Evolutionary conservation across 1,140 invertebrate genomes (phyloP).

Genomic region (Pachyrhynchus sulphureomaculatus): DNA sequence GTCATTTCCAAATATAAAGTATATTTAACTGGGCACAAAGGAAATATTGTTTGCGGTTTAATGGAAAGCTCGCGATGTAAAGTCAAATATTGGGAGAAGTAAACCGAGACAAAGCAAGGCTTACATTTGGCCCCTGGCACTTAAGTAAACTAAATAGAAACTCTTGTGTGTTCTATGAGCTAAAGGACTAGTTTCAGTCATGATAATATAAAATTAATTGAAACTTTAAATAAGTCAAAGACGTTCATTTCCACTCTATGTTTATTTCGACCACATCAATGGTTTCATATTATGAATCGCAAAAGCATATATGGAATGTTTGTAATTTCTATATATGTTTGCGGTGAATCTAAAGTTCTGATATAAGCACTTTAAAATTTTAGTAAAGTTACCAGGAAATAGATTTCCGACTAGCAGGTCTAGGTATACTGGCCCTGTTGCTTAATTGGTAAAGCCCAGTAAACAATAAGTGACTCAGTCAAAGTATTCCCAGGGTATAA

Average conservation of each 20-base stretch:
- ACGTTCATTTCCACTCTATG: not conserved
- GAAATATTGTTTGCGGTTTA: conserved; percentile 26
- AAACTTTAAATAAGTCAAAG: conserved; percentile 21
- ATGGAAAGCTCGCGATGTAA: conserved; percentile 25
- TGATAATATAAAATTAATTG: conserved; percentile 31
- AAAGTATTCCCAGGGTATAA: too few relatives aligned
- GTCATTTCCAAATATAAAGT: too few relatives aligned
- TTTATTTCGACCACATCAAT: conserved; percentile 9
- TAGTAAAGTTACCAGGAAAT: too few relatives aligned
- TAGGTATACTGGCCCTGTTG: too few relatives aligned
- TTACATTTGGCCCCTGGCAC: conserved; percentile 21
- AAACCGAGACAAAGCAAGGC: conserved; percentile 26
- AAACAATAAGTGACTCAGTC: too few relatives aligned
- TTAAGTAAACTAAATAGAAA: conserved; percentile 28
- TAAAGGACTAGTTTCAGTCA: conserved; percentile 16
- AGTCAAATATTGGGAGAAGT: conserved; percentile 33
- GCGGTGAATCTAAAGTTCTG: too few relatives aligned
- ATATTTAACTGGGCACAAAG: conserved; percentile 2
- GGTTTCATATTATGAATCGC: conserved; percentile 1
- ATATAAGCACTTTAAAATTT: too few relatives aligned
- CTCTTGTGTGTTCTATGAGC: conserved; percentile 24
- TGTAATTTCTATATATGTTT: too few relatives aligned
- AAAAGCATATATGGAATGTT: too few relatives aligned
- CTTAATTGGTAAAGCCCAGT: too few relatives aligned
- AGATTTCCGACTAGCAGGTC: too few relatives aligned